Evolutionary conservation across 2,113 vertebrate genomes (phyloP), one percentile per base, ranked within the genome.

Genomic region (Tachycineta bicolor): DNA sequence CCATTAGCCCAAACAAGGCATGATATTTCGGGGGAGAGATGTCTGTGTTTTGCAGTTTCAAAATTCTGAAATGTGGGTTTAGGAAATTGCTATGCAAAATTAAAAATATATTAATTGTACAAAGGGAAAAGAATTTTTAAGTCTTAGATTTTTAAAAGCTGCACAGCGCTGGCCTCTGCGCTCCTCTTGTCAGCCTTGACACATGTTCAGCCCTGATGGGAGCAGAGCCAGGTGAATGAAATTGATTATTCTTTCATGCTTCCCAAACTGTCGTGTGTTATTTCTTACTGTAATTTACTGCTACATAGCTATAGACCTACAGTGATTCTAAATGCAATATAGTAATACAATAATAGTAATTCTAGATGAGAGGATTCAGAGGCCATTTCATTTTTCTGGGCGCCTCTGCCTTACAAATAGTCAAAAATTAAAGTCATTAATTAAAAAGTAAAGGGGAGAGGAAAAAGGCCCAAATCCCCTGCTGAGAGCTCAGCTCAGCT

Each of bases 261-360:
- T 79, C 64, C 60, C 4, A 3, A 84, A 23, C 39, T 16, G 60
- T 12, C 0, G 0, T 1, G 0, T 86, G 20, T 46, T 74, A 39
- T 77, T 86, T 70, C 19, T 65, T 83, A 33, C 21, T 46, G 58
- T 33, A 33, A 49, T 79, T 80, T 37, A 34, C 33, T 11, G 21
- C 23, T 34, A 5, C 5, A 10, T 12, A 43, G 20, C 49, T 19
- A 7, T 2, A 46, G 20, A 41, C 25, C 29, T 6, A 18, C 21
- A 34, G 41, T 41, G 68, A 34, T 58, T 46, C 13, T 23, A 56
- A 90, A 39, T 7, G 6, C 12, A 83, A 34, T 31, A 33, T 2
- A 23, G 18, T 11, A 33, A 49, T 20, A 22, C 9, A 62, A 49
- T 23, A 56, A 23, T 1, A 49, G 18, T 50, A 69, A 70, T 65